A percentile compares a stretch with the other conserved stretches of the same genome.
phyloP scores from a whole-genome alignment of 2,113 vertebrate species.

The Clarias batrachus region DNA sequence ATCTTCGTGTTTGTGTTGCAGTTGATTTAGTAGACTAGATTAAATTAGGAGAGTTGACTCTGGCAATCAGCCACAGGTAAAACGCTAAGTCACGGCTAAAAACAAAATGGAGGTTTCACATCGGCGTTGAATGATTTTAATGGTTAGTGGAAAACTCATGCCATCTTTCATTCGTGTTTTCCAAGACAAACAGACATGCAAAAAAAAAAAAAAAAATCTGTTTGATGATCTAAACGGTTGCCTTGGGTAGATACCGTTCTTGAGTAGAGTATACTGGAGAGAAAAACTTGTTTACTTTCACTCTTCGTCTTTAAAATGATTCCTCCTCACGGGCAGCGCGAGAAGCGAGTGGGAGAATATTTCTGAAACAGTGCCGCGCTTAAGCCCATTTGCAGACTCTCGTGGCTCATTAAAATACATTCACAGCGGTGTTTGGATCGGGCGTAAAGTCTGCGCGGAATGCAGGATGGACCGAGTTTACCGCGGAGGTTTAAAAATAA shows the following conservation, averaged over 20 bases:
- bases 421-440: slow-evolving; percentile 67
- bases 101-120: not conserved
- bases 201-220: not conserved
- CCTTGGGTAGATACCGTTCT: not conserved
- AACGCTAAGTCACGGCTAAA: not conserved
- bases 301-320: slow-evolving; percentile 17
- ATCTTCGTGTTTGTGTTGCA: not conserved
- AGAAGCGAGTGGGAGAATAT: slow-evolving; percentile 34
- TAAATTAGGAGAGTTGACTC: not conserved
- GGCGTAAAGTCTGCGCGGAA: slow-evolving; percentile 56
- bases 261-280: not conserved
- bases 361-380: slow-evolving; percentile 36
- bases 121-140: not conserved
- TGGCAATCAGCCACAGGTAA: not conserved
- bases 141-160: not conserved
- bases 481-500: slow-evolving; percentile 69
- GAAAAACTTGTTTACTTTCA: slow-evolving; percentile 5
- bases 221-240: not conserved
- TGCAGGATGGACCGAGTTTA: slow-evolving; percentile 68
- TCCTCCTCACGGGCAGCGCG: slow-evolving; percentile 14
- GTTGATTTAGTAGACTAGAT: not conserved
- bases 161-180: not conserved
- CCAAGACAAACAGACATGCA: no score
- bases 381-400: slow-evolving; percentile 57
- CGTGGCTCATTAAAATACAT: slow-evolving; percentile 67